Base-by-base conservation (phyloP, 2,113 vertebrate species). In the Clupea harengus region DNA sequence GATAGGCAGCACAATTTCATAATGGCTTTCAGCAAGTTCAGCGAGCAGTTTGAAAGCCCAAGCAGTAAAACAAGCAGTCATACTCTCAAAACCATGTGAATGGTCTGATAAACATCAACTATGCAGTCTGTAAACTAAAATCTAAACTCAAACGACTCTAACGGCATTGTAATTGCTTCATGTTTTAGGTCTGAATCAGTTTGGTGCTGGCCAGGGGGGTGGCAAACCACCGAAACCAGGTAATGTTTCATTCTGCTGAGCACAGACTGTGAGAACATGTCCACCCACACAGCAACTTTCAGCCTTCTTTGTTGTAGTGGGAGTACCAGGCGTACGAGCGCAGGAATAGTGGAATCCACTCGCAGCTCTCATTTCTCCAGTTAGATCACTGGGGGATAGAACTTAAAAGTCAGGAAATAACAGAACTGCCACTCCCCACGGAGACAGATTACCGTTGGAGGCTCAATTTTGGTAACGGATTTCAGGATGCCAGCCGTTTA, bases 201-300 rank as follows among this genome's bases (percentile, higher is more conserved):
- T 15, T 10, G 91, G 83, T 85, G 86, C 82, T 60, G 94, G 92
- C 82, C 88, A 86, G 22, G 91, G 91, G 84, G 88, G 28, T 81
- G 94, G 88, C 85, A 95, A 94, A 92, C 81, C 89, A 54, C 92
- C 94, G 39, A 95, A 93, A 92, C 94, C 92, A 94, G 94, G 94
- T 95, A 92, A 15, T 80, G 47, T 22, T 7, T 72, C 7, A 25
- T 8, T 32, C 64, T 28, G 25, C n/a, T 72, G n/a, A 32, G n/a
- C 28, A 4, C 25, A 57, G 0, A 57, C 18, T 22, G 54, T 39
- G 28, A 13, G 28, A 75, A 75, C 67, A 15, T 39, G 13, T 75
- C 67, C 28, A 75, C 25, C 67, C 67, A 75, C 8, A 39, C 22
- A 20, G 49, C 47, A 57, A 57, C 54, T 2, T 57, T 57, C 20